Percentiles rank a stretch among this genome's conserved stretches.
Evolutionary conservation across 1,140 invertebrate species (phyloP).

Genomic region (Caligus rogercresseyi): DNA sequence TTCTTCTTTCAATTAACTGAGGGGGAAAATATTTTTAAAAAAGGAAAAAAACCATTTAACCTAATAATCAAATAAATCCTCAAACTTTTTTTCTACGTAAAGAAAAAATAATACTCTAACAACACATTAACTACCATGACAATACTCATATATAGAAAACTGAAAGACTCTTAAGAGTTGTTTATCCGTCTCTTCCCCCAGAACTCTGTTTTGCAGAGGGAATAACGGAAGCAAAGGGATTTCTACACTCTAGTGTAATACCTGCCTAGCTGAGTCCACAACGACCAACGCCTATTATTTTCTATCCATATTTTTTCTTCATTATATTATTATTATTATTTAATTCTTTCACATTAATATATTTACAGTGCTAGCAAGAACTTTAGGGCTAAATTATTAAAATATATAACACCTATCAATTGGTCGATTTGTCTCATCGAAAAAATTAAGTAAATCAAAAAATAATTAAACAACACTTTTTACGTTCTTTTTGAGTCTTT

Average conservation of each 20-base stretch:
- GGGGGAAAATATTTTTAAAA: too few relatives aligned
- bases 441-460: too few relatives aligned
- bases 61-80: too few relatives aligned
- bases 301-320: not conserved
- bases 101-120: too few relatives aligned
- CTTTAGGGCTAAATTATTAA: not conserved
- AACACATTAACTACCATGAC: too few relatives aligned
- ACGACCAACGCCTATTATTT: not conserved
- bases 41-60: too few relatives aligned
- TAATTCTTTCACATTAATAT: not conserved
- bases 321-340: not conserved
- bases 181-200: slow-evolving; percentile 7
- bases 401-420: not conserved
- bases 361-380: not conserved
- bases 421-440: not conserved
- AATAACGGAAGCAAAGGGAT: not conserved
- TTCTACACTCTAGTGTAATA: too few relatives aligned
- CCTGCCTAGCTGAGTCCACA: not conserved
- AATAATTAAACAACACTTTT: not conserved
- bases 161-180: slow-evolving; percentile 17
- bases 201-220: not conserved
- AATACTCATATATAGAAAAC: slow-evolving; percentile 8
- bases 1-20: too few relatives aligned
- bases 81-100: too few relatives aligned
- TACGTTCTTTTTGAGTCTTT: slow-evolving; percentile 2